Base-by-base conservation (phyloP, 2,888 invertebrate species). In the Drosophila parthenogenetica region DNA sequence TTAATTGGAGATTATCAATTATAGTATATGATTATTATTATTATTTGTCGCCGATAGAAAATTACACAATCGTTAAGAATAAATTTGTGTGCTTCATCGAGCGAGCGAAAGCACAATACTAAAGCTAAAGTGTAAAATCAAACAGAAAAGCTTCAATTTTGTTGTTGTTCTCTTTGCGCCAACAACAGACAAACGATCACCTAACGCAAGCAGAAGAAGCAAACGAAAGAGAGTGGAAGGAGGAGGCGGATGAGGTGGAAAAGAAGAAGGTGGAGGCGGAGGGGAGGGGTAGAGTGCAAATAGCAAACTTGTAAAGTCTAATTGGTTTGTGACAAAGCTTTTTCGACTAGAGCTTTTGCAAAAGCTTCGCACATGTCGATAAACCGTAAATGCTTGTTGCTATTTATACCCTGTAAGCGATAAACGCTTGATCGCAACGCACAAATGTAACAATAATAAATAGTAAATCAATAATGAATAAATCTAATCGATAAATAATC, bases 11-110 rank as follows among this genome's bases (percentile, higher is more conserved):
- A 48, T 69, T 19, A 48, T 51, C n/a, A 60, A 54, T 35, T 35
- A 35, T 17, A 49, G 35, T 19, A 46, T 17, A 35, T 7, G 16
- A 57, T 37, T 22, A 35, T 7, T 25, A 57, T 37, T 22, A 35
- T 19, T 40, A 19, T 35, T 60, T 50, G 59, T 60, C 51, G 51
- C 39, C 39, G 35, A 57, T 53, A 17, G 35, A 71, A 53, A 50
- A 64, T 59, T 51, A 65, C 49, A 72, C 73, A 71, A 71, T 70
- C 61, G 61, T 60, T 54, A 61, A 45, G 37, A 59, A 71, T 55
- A 46, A 55, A 71, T 55, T 43, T 35, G 25, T 37, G 57, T 35
- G 57, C 39, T 45, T 58, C 39, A 51, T 61, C 73, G 51, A 43
- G 51, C 17, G 49, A 66, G 35, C 43, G 51, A 49, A 66, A 73